Percentiles rank a stretch among this genome's conserved stretches.
These are phyloP conservation scores for Oxycera nigricornis DNA, from an alignment of 2,888 invertebrate genomes.

Conservation along the genomic window DNA sequence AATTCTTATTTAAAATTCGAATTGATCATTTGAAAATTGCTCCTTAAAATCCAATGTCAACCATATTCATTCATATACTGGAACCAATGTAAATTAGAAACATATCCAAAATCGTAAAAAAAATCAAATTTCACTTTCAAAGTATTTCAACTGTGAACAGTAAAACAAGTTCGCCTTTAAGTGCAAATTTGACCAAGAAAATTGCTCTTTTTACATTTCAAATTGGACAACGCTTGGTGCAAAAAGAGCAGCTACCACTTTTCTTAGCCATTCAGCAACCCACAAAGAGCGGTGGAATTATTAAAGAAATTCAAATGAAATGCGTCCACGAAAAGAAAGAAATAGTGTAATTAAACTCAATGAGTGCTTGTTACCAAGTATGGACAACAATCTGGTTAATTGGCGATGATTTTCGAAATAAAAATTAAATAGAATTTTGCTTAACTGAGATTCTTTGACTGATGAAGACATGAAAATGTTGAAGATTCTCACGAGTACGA, in stretches of 20 bases:
- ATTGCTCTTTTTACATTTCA: neutral
- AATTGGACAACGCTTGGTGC: neutral
- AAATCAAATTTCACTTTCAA: neutral
- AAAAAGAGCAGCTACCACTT: neutral
- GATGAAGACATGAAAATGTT: neutral
- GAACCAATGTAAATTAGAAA: neutral
- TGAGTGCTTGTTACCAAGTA: neutral
- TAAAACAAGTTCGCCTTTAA: neutral
- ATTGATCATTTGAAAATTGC: no score
- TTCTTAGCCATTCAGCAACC: neutral
- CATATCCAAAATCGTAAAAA: neutral
- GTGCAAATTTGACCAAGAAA: constrained; percentile 4
- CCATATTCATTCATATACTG: neutral
- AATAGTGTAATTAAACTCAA: neutral
- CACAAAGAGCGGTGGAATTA: neutral
- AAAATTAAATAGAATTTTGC: no score
- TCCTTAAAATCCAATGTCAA: no score
- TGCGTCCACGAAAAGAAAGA: neutral
- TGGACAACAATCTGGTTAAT: neutral
- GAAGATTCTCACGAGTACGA: neutral
- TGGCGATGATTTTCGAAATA: no score
- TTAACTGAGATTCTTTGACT: neutral
- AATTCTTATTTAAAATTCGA: no score
- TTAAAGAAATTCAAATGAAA: neutral
- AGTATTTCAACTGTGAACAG: neutral